Evolutionary conservation across 2,797 vertebrate genomes (phyloP), one percentile per base, ranked within the genome.

Genomic region (Micrastur ruficollis): DNA sequence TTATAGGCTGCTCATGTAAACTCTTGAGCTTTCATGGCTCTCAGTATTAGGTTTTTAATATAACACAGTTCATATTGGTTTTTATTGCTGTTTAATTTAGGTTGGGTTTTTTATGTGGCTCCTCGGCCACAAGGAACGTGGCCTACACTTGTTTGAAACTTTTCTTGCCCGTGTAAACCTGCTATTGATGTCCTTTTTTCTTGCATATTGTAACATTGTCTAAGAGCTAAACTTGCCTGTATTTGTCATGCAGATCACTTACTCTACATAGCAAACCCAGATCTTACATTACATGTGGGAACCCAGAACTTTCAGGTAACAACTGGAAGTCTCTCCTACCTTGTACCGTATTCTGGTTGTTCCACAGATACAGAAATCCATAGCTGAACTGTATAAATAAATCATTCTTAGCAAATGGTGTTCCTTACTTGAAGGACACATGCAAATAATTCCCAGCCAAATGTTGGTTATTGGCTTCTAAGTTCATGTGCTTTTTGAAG

Each of bases 391-490:
- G 58, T 62, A 32, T 75, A 75, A 90, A 88, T 86, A 86, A 94
- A 79, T 93, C 20, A 72, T 89, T 90, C 58, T 72, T 84, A 91
- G 68, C 46, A 95, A 90, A 75, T 53, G 67, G 18, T 4, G 17
- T 8, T 36, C 50, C 32, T 89, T 61, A 75, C 47, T 91, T 38
- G 78, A 90, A 90, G 66, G 66, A 84, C 53, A 93, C 17, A 14
- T 81, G 83, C 59, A 95, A 95, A 79, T 78, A 93, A 91, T 93
- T 95, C 32, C 58, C 67, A 75, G 31, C 32, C 75, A 92, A 96
- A 74, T 65, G 27, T 59, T 75, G 70, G 62, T 72, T 74, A 88
- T 40, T 88, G 75, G 56, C n/a, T 88, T 81, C 38, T 68, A 61
- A 65, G 32, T 92, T 87, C 53, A 46, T 26, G 36, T 29, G 68